Percentiles rank a stretch among this genome's conserved stretches.
Evolutionary conservation across 2,888 invertebrate genomes (phyloP).

Genomic region (Myopa testacea): DNA sequence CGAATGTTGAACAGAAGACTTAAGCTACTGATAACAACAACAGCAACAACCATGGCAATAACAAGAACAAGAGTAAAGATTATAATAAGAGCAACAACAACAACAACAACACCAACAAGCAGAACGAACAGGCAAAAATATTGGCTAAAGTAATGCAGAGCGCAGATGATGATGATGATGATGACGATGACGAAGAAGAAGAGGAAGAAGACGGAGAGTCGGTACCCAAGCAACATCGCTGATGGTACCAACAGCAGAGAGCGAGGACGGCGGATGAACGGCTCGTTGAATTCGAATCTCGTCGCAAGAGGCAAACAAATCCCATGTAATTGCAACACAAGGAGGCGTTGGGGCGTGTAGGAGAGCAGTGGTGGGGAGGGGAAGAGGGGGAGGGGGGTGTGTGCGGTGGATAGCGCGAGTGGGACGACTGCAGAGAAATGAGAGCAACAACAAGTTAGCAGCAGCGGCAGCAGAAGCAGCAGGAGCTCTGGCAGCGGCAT

Average conservation of each 20-base stretch:
- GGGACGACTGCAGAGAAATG: too few species aligned
- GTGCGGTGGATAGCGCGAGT: too few species aligned
- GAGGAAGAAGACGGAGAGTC: not conserved
- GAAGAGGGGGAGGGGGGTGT: not conserved
- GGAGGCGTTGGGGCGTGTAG: not conserved
- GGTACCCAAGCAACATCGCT: not conserved
- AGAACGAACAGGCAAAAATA: not conserved
- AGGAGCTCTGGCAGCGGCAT: not conserved
- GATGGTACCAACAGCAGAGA: not conserved
- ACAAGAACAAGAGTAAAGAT: not conserved
- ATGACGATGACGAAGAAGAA: not conserved
- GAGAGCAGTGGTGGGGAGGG: not conserved
- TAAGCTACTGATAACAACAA: not conserved
- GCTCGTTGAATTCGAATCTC: too few species aligned
- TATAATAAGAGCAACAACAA: constrained; percentile 14
- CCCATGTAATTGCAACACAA: constrained; percentile 4
- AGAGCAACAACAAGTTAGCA: not conserved
- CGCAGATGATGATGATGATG: not conserved
- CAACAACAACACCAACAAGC: not conserved
- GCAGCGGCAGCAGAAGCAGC: not conserved
- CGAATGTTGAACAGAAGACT: not conserved
- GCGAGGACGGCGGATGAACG: not conserved
- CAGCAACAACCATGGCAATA: not conserved
- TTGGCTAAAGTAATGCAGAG: constrained; percentile 11
- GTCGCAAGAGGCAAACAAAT: not conserved